Evolutionary conservation across 64 coral and sea anemone species (phyloP).

Genomic region (Catalaphyllia jardinei): DNA sequence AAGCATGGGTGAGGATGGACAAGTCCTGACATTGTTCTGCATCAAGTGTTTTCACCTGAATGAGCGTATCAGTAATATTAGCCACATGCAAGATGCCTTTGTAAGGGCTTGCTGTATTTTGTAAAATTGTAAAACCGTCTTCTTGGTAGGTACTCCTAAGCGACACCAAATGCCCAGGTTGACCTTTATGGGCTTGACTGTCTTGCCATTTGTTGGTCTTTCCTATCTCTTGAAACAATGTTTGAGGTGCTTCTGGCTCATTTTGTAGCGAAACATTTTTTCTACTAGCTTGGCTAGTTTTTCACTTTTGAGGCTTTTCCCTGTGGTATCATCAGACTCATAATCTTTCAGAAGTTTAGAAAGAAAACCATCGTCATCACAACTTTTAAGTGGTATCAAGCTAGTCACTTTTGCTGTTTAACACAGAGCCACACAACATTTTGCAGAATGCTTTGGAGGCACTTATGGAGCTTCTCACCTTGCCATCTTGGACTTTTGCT

Average conservation of each 20-base stretch:
- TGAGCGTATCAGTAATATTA: slow-evolving; percentile 24
- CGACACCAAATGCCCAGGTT: slow-evolving; percentile 43
- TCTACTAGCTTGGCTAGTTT: slow-evolving; percentile 6
- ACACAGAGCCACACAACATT: not conserved
- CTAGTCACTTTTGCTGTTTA: not conserved
- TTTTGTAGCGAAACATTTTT: slow-evolving; percentile 15
- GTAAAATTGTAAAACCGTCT: slow-evolving; percentile 26
- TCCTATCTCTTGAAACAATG: not conserved
- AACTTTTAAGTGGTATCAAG: not conserved
- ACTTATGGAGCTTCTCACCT: not conserved
- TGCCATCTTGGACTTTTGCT: too few relatives aligned
- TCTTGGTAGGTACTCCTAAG: slow-evolving; percentile 22
- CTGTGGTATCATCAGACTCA: not conserved
- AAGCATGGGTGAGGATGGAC: slow-evolving; percentile 48
- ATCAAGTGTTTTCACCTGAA: slow-evolving; percentile 30
- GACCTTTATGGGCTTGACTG: not conserved
- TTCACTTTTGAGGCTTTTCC: not conserved
- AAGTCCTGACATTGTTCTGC: slow-evolving; percentile 10
- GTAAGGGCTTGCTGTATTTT: slow-evolving; percentile 42
- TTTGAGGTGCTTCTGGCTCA: not conserved
- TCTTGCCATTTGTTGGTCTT: not conserved
- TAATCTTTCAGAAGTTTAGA: not conserved
- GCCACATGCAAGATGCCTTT: slow-evolving; percentile 22
- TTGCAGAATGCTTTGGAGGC: not conserved
- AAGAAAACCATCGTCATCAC: not conserved